phyloP scores from a whole-genome alignment of 53 echinoderm and acorn worm species.

The Paracentrotus lividus region DNA sequence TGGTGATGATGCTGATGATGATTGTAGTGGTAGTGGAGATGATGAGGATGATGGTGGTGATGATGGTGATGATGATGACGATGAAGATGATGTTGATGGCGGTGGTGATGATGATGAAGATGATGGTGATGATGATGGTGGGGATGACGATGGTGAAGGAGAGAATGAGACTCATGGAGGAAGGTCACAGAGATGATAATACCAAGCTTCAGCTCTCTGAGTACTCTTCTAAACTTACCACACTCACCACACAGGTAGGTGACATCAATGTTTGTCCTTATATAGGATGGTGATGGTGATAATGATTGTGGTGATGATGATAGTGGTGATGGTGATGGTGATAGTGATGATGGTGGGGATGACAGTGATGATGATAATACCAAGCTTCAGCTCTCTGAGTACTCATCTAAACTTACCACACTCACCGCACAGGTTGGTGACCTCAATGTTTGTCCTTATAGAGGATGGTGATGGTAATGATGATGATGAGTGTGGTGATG shows the following conservation, averaged over 20 bases:
- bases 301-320: too few relatives aligned
- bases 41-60: too few relatives aligned
- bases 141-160: slow-evolving; percentile 15
- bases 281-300: too few relatives aligned
- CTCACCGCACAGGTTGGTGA: slow-evolving; percentile 39
- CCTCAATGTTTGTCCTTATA: not conserved
- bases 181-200: slow-evolving; percentile 64
- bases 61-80: too few relatives aligned
- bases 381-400: slow-evolving; percentile 36
- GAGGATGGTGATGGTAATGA: too few relatives aligned
- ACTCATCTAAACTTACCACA: slow-evolving; percentile 49
- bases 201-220: slow-evolving; percentile 37
- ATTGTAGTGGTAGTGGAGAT: too few relatives aligned
- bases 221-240: slow-evolving; percentile 37
- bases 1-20: too few relatives aligned
- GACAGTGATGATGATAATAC: slow-evolving; percentile 55
- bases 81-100: too few relatives aligned
- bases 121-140: slow-evolving; percentile 47
- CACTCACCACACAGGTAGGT: slow-evolving; percentile 57
- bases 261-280: not conserved
- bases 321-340: not conserved
- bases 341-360: slow-evolving; percentile 66
- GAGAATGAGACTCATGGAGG: slow-evolving; percentile 70
- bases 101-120: too few relatives aligned
- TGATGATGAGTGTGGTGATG: too few relatives aligned